Conservation (phyloP, 2,888 invertebrate genomes). For the Steromphala cineraria region DNA sequence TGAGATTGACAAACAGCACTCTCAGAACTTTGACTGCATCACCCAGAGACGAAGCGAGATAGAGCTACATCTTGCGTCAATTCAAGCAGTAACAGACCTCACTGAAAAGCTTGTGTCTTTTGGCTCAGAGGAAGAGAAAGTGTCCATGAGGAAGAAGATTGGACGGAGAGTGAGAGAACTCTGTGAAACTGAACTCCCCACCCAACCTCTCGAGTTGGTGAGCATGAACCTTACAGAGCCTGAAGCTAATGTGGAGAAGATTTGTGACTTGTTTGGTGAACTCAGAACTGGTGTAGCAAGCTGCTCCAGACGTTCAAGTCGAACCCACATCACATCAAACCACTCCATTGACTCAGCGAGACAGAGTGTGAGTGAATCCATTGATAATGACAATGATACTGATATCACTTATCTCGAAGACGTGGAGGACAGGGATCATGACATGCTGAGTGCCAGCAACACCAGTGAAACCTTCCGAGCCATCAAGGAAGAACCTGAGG, state of each 20-base stretch:
- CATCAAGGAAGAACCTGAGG: conserved; percentile 43
- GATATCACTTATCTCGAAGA: conserved; percentile 44
- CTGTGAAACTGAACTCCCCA: conserved; percentile 56
- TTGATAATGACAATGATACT: conserved; percentile 46
- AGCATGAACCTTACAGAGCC: conserved; percentile 46
- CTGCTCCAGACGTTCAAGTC: neutral
- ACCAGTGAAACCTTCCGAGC: conserved; percentile 48
- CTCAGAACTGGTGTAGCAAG: conserved; percentile 32
- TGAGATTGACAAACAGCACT: conserved; percentile 56
- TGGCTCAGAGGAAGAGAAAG: conserved; percentile 67
- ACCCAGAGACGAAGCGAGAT: conserved; percentile 46
- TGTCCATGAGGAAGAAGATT: conserved; percentile 62
- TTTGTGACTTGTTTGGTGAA: conserved; percentile 67
- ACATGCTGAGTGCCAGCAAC: conserved; percentile 59
- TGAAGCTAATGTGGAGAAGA: conserved; percentile 56
- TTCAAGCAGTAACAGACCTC: conserved; percentile 61
- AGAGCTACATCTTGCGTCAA: conserved; percentile 58
- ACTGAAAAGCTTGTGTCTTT: conserved; percentile 63
- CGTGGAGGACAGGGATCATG: conserved; percentile 42
- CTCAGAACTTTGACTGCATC: conserved; percentile 51
- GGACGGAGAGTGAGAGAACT: conserved; percentile 62
- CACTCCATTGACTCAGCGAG: conserved; percentile 44
- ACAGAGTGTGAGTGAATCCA: conserved; percentile 39
- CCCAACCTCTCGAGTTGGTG: conserved; percentile 4
- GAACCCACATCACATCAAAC: neutral